Base-by-base conservation (phyloP, 35 echinoderm and acorn worm species). In the Patiria miniata region DNA sequence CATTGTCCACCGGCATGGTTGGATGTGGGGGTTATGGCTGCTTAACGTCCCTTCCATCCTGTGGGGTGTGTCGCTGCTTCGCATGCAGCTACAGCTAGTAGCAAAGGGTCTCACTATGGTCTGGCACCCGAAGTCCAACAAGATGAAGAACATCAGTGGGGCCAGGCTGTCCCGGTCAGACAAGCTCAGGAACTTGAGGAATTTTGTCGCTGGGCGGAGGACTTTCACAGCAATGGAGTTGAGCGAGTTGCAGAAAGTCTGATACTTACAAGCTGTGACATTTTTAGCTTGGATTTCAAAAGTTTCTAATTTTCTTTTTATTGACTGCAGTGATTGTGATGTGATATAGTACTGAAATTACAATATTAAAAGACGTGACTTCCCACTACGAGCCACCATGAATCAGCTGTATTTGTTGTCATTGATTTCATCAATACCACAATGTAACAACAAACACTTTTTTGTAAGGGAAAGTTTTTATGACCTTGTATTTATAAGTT, bases 201-300 rank as follows among this genome's bases (percentile, higher is more conserved):
- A 92, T 65, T 99, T 99, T 33, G 83, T 99, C 16, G 68, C 79
- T 17, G 96, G 96, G 16, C 65, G 85, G 83, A 92, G 89, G 51
- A 99, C 89, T 6, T 85, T 84, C 10, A 89, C 89, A 30, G 76
- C 85, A 8, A 17, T 10, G 23, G 89, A 95, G 32, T 37, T 69
- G 29, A 23, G 28, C 61, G 30, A 69, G 61, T 12, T 69, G 28
- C 19, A 69, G 26, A 69, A 69, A 69, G 34, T 69, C 28, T 69
- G 26, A 69, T 60, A 26, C 16, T 18, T 21, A n/a, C n/a, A n/a
- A n/a, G n/a, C n/a, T n/a, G n/a, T n/a, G n/a, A n/a, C n/a, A n/a
- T 1, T 14, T 57, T 57, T 57, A 2, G 15, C 54, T 57, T 57
- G 54, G 15, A 57, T 57, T 57, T 1, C 10, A 55, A 9, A 55